A percentile compares a stretch with the other conserved stretches of the same genome.
phyloP scores from a whole-genome alignment of 2,113 vertebrate species.

The Brachyistius frenatus region DNA sequence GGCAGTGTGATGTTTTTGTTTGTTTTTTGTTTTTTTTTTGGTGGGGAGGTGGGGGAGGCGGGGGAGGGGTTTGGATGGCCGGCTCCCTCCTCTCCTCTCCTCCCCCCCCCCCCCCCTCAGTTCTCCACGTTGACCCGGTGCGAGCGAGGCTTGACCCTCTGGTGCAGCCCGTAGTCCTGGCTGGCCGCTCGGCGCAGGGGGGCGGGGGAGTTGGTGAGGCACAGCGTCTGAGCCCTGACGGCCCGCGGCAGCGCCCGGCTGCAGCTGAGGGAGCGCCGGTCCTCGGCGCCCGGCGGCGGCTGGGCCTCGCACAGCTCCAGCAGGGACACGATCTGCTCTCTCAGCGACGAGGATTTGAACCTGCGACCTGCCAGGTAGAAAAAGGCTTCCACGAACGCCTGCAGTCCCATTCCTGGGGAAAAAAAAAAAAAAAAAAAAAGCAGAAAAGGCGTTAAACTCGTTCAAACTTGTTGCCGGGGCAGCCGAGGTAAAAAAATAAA shows the following conservation, averaged over 20 bases:
- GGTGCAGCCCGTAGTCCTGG: constrained; percentile 70
- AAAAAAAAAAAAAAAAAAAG: background rate
- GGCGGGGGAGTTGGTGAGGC: constrained; percentile 43
- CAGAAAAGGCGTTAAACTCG: background rate
- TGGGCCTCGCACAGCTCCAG: constrained; percentile 90
- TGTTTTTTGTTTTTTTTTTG: too few species aligned
- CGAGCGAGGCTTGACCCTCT: constrained; percentile 62
- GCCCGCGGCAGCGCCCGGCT: constrained; percentile 57
- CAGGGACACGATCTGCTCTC: constrained; percentile 87
- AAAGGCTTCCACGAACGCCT: constrained; percentile 94
- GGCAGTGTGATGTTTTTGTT: constrained; percentile 22
- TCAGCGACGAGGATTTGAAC: constrained; percentile 86
- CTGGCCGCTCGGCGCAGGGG: constrained; percentile 55
- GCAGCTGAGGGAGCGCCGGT: constrained; percentile 84
- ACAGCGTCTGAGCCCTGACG: constrained; percentile 39
- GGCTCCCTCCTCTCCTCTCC: constrained; percentile 7
- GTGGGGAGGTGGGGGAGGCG: background rate
- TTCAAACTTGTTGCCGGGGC: too few species aligned
- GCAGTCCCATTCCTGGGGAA: constrained; percentile 91
- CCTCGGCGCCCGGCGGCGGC: constrained; percentile 76
- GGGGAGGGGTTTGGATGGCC: background rate
- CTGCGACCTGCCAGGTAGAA: constrained; percentile 90
- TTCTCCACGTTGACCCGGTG: constrained; percentile 76
- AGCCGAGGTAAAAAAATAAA: too few species aligned
- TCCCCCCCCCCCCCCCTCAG: constrained; percentile 38